phyloP scores from a whole-genome alignment of 2,888 invertebrate genomes.

The Agrochola lychnidis region DNA sequence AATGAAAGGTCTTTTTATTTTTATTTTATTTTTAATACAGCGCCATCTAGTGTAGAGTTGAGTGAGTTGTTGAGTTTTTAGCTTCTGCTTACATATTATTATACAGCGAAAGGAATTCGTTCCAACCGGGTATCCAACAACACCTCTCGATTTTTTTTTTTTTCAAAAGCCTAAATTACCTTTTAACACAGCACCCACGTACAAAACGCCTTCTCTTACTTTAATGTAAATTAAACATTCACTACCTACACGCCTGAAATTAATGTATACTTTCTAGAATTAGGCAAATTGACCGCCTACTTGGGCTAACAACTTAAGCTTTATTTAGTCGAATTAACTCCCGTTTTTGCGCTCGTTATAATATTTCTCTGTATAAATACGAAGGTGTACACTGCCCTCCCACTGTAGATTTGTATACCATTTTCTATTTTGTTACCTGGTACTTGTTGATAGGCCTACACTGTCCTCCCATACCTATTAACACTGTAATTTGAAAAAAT shows the following conservation, averaged over 20 bases:
- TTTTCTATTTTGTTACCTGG: too few species aligned
- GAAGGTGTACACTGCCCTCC: background rate
- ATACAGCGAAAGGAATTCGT: too few species aligned
- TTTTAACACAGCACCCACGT: background rate
- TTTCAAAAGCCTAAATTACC: background rate
- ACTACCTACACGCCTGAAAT: background rate
- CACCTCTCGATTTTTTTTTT: background rate
- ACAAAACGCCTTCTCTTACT: background rate
- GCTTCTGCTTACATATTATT: too few species aligned
- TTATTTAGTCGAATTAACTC: background rate
- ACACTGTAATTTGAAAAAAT: background rate
- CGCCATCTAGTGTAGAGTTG: too few species aligned
- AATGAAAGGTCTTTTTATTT: too few species aligned
- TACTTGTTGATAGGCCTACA: too few species aligned
- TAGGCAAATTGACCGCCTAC: conserved; percentile 14
- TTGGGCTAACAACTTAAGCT: background rate
- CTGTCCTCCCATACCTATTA: background rate
- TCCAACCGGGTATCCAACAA: too few species aligned
- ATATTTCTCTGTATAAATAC: background rate
- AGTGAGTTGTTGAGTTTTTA: too few species aligned
- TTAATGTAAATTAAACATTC: conserved; percentile 3
- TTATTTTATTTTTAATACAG: too few species aligned
- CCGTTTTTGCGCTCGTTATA: background rate
- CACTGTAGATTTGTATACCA: background rate
- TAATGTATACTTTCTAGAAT: background rate